A percentile compares a stretch with the other conserved stretches of the same genome.
Conservation (phyloP, 2,888 invertebrate species). For the Ptilodon capucinus region DNA sequence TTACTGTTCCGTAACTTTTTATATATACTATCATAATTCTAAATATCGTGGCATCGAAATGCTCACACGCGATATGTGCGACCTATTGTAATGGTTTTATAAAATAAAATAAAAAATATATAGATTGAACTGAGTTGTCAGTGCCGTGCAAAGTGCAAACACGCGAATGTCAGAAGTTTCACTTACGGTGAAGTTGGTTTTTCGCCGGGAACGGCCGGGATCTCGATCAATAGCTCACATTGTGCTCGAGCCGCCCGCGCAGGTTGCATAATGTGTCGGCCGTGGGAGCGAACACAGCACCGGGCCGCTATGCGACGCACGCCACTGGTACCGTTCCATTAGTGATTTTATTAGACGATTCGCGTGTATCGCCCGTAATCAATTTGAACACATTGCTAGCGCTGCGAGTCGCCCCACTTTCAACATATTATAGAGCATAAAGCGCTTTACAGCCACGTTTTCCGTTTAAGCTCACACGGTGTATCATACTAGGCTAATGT, state of each 20-base stretch:
- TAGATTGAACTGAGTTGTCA: conserved; percentile 9
- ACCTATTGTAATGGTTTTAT: neutral
- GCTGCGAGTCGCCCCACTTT: conserved; percentile 66
- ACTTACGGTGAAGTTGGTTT: conserved; percentile 62
- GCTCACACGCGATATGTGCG: neutral
- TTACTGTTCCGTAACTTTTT: neutral
- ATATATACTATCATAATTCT: neutral
- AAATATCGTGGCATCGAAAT: neutral
- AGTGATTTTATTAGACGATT: conserved; percentile 80
- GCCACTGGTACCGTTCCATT: conserved; percentile 79
- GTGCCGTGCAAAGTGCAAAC: conserved; percentile 9
- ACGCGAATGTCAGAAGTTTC: conserved; percentile 37
- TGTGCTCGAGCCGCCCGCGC: conserved; percentile 58
- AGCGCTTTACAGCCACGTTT: conserved; percentile 51
- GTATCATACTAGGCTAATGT: conserved; percentile 51
- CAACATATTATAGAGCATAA: conserved; percentile 64
- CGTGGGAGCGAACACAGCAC: conserved; percentile 68
- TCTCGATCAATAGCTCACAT: conserved; percentile 60
- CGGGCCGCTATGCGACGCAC: conserved; percentile 78
- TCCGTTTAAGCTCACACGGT: conserved; percentile 59
- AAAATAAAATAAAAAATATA: conserved; percentile 17
- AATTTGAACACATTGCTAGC: conserved; percentile 63
- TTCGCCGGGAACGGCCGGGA: conserved; percentile 59
- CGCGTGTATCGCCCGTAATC: conserved; percentile 76
- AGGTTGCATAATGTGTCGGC: conserved; percentile 75